Evolutionary conservation across 2,797 vertebrate genomes (phyloP).

Genomic region (Pelodytes ibericus): DNA sequence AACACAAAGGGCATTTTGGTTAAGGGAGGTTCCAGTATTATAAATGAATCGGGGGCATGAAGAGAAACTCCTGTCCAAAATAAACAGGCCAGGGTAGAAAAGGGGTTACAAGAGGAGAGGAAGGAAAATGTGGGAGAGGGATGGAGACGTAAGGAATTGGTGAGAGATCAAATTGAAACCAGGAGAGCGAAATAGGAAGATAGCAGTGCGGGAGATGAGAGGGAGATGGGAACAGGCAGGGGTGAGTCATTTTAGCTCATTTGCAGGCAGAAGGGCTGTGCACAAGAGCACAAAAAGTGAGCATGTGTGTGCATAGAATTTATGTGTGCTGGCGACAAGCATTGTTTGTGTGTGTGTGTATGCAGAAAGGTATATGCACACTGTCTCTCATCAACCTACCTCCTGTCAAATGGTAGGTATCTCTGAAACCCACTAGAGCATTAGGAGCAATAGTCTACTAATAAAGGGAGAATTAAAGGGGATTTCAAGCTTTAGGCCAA

Average conservation of each 20-base stretch:
- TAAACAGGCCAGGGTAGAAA: not conserved
- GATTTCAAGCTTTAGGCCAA: no score
- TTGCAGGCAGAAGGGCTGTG: conserved; percentile 3
- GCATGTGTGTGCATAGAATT: conserved; percentile 1
- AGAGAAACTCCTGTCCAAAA: not conserved
- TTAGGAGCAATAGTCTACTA: no score
- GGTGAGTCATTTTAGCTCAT: conserved; percentile 33
- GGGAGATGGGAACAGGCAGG: not conserved
- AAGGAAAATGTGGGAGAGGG: no score
- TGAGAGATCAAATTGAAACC: not conserved
- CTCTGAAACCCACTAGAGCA: no score
- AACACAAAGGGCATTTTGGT: not conserved
- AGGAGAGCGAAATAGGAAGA: not conserved
- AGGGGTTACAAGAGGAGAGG: not conserved
- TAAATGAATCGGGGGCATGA: not conserved
- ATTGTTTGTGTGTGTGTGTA: no score
- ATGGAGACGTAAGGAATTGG: no score
- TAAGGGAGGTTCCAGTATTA: not conserved
- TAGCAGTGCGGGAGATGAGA: not conserved
- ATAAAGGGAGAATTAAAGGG: no score
- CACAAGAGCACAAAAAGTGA: conserved; percentile 2
- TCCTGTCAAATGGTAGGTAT: no score
- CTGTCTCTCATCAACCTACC: no score
- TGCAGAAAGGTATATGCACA: no score
- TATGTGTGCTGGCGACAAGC: not conserved